Conservation (phyloP, 2,888 invertebrate genomes). For the Trimorus sp. region DNA sequence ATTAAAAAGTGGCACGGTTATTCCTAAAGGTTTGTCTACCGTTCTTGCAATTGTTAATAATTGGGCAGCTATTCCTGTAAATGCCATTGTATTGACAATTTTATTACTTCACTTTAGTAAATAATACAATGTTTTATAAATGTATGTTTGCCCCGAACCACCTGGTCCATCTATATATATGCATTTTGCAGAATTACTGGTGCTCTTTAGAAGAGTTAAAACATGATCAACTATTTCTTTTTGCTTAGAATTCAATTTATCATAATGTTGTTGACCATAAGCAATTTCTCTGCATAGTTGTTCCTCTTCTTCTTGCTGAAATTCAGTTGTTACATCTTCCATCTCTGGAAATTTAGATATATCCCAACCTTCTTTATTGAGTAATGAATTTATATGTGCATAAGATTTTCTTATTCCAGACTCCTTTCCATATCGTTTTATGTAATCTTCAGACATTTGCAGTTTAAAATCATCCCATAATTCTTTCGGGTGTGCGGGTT, state of each 20-base stretch:
- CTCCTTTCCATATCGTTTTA: neutral
- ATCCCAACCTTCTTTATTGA: neutral
- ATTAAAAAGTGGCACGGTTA: no score
- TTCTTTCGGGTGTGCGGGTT: no score
- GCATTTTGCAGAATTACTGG: no score
- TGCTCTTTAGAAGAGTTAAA: no score
- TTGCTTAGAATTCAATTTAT: neutral
- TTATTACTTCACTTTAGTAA: no score
- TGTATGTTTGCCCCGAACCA: no score
- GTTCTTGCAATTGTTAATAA: no score
- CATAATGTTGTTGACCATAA: neutral
- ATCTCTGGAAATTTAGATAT: neutral
- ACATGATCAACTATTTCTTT: neutral
- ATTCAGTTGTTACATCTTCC: neutral
- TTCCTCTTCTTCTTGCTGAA: neutral
- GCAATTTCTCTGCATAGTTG: neutral
- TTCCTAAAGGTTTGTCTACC: no score
- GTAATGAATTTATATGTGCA: neutral
- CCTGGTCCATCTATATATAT: no score
- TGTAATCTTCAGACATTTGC: neutral
- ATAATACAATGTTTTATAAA: no score
- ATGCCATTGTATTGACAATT: no score
- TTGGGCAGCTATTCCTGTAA: no score
- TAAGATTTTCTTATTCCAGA: neutral
- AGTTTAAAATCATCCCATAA: neutral